Conservation (phyloP, 2,113 vertebrate genomes). For the Platysternon megacephalum region DNA sequence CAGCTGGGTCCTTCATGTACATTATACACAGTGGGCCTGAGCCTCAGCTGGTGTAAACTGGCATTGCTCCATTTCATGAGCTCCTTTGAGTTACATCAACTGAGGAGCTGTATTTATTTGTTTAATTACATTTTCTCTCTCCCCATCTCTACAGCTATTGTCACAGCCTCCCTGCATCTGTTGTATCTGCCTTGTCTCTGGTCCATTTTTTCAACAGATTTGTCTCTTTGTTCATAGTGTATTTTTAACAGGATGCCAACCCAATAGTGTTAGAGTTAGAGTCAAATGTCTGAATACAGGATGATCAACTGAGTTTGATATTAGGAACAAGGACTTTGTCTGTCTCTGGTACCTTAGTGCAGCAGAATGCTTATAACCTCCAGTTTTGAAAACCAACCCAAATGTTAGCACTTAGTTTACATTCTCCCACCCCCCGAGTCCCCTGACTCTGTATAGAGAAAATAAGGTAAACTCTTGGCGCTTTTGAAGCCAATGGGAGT, state of each 20-base stretch:
- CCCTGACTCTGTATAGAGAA: background rate
- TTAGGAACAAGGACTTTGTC: background rate
- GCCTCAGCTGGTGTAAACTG: background rate
- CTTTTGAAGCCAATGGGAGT: background rate
- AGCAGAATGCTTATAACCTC: background rate
- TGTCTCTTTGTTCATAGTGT: background rate
- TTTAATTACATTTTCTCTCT: background rate
- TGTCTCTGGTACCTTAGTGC: background rate
- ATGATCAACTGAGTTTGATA: too few species aligned
- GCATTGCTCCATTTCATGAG: background rate
- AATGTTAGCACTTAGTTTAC: background rate
- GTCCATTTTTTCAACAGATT: background rate
- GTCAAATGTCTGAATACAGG: too few species aligned
- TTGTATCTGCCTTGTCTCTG: background rate
- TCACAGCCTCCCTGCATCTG: background rate
- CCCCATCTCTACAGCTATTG: background rate
- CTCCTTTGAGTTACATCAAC: background rate
- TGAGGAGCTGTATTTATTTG: background rate
- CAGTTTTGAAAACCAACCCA: background rate
- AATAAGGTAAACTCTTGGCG: background rate
- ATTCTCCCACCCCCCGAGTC: background rate
- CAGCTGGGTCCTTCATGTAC: background rate
- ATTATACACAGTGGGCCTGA: background rate
- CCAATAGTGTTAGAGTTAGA: background rate
- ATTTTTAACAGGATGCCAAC: background rate